phyloP scores from a whole-genome alignment of 2,888 invertebrate species.

The Agrotis exclamationis region DNA sequence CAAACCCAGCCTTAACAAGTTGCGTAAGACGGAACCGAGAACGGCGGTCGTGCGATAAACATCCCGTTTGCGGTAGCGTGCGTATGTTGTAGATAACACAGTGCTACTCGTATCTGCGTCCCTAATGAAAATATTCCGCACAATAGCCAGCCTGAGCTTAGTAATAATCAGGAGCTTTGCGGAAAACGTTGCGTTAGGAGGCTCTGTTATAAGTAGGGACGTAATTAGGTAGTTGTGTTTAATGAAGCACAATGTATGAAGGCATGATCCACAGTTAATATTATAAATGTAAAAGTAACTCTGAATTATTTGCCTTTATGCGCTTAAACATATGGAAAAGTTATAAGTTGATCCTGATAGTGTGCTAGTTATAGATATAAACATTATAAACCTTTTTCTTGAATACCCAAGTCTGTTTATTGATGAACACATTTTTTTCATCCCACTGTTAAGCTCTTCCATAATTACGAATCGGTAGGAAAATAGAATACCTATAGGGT shows the following conservation, averaged over 20 bases:
- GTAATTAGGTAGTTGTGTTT: slow-evolving; percentile 4
- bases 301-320: too few relatives aligned
- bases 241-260: neutral
- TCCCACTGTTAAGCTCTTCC: too few relatives aligned
- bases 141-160: slow-evolving; percentile 34
- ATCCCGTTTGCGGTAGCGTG: slow-evolving; percentile 48
- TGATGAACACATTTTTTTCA: too few relatives aligned
- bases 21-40: slow-evolving; percentile 78
- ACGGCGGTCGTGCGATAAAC: slow-evolving; percentile 79
- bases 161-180: slow-evolving; percentile 42
- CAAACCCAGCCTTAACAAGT: slow-evolving; percentile 14
- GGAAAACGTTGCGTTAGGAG: slow-evolving; percentile 22
- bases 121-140: slow-evolving; percentile 50
- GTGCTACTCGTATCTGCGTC: slow-evolving; percentile 42
- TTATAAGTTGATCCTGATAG: too few relatives aligned
- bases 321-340: too few relatives aligned
- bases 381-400: too few relatives aligned
- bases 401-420: too few relatives aligned
- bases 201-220: slow-evolving; percentile 4
- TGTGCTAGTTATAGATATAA: too few relatives aligned
- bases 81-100: slow-evolving; percentile 52
- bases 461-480: too few relatives aligned
- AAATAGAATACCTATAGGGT: too few relatives aligned
- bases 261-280: too few relatives aligned
- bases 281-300: too few relatives aligned